A percentile compares a stretch with the other conserved stretches of the same genome.
Conservation (phyloP, 1,140 invertebrate species). For the Scaptomyza montana region DNA sequence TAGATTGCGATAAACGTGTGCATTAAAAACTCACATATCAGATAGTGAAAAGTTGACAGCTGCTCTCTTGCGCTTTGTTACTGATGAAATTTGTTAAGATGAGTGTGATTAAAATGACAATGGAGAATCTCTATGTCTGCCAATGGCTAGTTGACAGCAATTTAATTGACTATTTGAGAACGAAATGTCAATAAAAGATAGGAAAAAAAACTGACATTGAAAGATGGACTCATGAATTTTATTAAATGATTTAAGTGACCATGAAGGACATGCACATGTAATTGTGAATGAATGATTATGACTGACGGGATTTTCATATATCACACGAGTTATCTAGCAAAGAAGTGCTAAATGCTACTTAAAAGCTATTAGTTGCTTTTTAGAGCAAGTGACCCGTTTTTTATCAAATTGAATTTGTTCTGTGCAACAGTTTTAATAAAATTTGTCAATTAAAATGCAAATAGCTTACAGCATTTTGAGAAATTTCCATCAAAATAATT, state of each 20-base stretch:
- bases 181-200: neutral
- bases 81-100: neutral
- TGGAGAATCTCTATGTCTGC: neutral
- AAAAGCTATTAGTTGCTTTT: neutral
- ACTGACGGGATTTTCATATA: neutral
- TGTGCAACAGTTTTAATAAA: constrained; percentile 20
- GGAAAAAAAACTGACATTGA: neutral
- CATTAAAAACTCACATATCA: constrained; percentile 2
- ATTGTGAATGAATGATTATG: no score
- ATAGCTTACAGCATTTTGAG: constrained; percentile 45
- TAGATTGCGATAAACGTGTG: neutral
- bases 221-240: neutral
- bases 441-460: constrained; percentile 53
- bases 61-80: no score
- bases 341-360: no score
- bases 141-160: neutral
- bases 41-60: no score
- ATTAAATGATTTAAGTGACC: neutral
- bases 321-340: no score
- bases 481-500: constrained; percentile 71
- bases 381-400: neutral
- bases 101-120: constrained; percentile 4
- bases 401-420: constrained; percentile 2
- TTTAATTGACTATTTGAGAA: neutral
- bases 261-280: neutral